Base-by-base conservation (phyloP, 2,113 vertebrate species). In the Oreochromis niloticus region DNA sequence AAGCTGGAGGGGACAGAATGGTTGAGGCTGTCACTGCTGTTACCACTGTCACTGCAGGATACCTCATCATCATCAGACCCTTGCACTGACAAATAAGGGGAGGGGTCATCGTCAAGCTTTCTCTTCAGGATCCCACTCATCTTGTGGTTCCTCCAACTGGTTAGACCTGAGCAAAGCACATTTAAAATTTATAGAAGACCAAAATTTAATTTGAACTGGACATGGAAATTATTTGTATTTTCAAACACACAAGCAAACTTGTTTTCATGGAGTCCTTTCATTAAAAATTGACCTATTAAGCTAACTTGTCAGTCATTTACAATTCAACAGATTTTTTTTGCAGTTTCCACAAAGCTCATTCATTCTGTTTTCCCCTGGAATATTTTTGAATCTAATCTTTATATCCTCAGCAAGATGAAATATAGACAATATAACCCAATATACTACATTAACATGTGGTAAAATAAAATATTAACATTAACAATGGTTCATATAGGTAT, bases 1-100 rank as follows among this genome's bases (percentile, higher is more conserved):
- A 97, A 97, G 89, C 91, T 97, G 1, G 98, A 97, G 80, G 97
- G 97, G 79, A 97, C 97, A 0, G 98, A 97, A 83, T 92, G 97
- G 93, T 99, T 99, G 88, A 98, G 96, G 14, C 98, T 99, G 79
- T 99, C 98, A 7, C 97, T 97, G 84, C 98, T 99, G 96, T 99
- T 98, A 85, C 97, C 98, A n/a, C 98, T 99, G 94, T 99, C 98
- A 71, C 98, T 97, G 96, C 97, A 97, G 86, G 98, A 99, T 86
- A 98, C 94, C 39, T 95, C 95, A 4, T 99, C 98, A 79, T 99
- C 97, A 5, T 98, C 98, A 0, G 97, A 98, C 79, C 98, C 97
- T 90, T 96, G 93, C 80, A 97, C 93, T 13, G 97, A 97, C 78
- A 97, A 97, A 94, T 97, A 98, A 17, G 98, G 97, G 48, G 98